Conservation (phyloP, 2,113 vertebrate genomes). For the Nymphicus hollandicus region DNA sequence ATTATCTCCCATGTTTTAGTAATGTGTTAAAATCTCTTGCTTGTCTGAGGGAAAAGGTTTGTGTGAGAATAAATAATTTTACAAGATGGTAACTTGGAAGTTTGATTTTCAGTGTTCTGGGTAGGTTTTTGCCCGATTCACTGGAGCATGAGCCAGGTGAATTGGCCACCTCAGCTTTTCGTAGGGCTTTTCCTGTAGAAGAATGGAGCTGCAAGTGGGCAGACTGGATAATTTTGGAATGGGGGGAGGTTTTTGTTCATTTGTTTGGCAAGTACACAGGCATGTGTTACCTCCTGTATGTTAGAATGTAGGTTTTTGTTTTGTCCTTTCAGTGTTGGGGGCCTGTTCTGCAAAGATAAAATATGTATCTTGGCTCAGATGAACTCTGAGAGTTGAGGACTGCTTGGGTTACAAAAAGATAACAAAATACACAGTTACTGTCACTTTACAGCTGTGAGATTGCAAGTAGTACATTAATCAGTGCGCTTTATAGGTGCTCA, state of each 20-base stretch:
- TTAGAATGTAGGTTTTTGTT: neutral
- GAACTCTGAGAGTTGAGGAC: neutral
- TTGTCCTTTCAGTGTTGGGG: neutral
- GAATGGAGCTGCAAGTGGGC: neutral
- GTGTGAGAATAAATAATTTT: neutral
- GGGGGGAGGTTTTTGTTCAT: accelerated
- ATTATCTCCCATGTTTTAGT: accelerated
- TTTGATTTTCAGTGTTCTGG: neutral
- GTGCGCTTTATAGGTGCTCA: neutral
- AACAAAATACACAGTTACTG: neutral
- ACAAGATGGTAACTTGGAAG: neutral
- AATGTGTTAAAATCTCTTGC: neutral
- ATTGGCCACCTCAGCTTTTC: neutral
- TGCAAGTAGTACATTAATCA: neutral
- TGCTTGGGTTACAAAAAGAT: neutral
- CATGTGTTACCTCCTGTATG: accelerated
- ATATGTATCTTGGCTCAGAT: accelerated
- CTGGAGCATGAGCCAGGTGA: neutral
- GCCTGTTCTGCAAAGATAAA: neutral
- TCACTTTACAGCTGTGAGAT: neutral
- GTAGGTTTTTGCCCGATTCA: neutral
- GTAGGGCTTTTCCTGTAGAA: neutral
- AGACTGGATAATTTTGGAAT: neutral
- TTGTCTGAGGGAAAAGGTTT: neutral
- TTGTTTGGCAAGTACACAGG: neutral